Base-by-base conservation (phyloP, 2,113 vertebrate genomes). In the Vulpes lagopus region DNA sequence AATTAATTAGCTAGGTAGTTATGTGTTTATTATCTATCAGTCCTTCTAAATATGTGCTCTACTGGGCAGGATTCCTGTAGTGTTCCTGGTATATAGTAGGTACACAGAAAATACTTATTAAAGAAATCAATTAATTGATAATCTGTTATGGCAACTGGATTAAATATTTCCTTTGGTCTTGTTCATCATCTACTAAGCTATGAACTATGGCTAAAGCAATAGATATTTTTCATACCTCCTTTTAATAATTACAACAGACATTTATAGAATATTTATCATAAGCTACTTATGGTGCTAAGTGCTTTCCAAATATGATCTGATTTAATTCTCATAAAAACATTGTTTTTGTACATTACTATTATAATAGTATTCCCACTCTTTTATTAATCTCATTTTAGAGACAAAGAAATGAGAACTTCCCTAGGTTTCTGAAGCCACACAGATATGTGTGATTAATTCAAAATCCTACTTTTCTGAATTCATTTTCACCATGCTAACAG, bases 51-150 rank as follows among this genome's bases (percentile, higher is more conserved):
- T 82, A 73, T 55, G 32, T 32, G 38, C 17, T 38, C 17, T 49
- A 79, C 55, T 53, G 5, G 17, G 53, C 38, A 81, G 62, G 55
- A 51, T 12, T 51, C 43, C 23, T 17, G 11, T 25, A 73, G 23
- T 82, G 8, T 73, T 53, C n/a, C 43, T 23, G 2, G 67, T 67
- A 57, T 38, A n/a, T 32, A 17, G 2, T n/a, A 43, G 35, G 25
- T 59, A n/a, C 9, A n/a, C 11, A n/a, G n/a, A 27, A 59, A 85
- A 94, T n/a, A 23, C 60, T 43, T 69, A 88, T 43, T 60, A 43
- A 79, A 94, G n/a, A 87, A 87, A 71, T 60, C 17, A 64, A 88
- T 64, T 83, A 89, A 82, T 10, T 53, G 43, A 73, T 64, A 89
- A 38, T 81, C 73, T 60, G 14, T 65, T 60, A 73, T 38, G 27